These are phyloP conservation scores for Tromatobia lineatoria DNA, from an alignment of 2,888 invertebrate genomes.

Conservation along the genomic window DNA sequence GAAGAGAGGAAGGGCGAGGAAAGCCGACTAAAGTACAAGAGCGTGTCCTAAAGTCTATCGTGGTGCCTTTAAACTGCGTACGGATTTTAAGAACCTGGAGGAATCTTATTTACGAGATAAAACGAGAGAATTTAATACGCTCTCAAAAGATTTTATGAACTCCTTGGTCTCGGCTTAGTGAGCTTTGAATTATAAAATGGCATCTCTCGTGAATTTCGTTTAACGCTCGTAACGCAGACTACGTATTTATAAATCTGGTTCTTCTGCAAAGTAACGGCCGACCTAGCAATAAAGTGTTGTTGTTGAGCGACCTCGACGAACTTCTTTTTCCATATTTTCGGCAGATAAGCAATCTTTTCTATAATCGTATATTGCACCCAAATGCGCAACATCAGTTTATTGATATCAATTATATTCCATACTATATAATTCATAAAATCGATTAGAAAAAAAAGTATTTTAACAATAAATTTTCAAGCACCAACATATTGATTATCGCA, in stretches of 20 bases:
- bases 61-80: slow-evolving; percentile 27
- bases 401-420: no score
- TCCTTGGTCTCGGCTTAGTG: not conserved
- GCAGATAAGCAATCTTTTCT: not conserved
- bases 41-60: slow-evolving; percentile 38
- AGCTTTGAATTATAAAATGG: slow-evolving; percentile 22
- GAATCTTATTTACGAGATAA: slow-evolving; percentile 42
- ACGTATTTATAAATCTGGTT: slow-evolving; percentile 31
- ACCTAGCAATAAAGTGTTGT: not conserved
- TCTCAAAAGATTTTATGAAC: slow-evolving; percentile 39
- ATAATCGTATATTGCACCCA: not conserved
- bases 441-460: no score
- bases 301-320: not conserved
- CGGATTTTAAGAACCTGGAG: slow-evolving; percentile 13
- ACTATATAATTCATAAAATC: no score
- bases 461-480: no score
- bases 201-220: not conserved
- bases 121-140: slow-evolving; percentile 34
- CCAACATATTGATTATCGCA: no score
- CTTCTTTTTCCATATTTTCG: not conserved
- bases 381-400: no score
- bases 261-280: slow-evolving; percentile 5
- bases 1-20: not conserved
- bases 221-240: not conserved
- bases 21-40: not conserved